Evolutionary conservation across 2,797 vertebrate species (phyloP), one percentile per base, ranked within the genome.

Genomic region (Delichon dasypus): DNA sequence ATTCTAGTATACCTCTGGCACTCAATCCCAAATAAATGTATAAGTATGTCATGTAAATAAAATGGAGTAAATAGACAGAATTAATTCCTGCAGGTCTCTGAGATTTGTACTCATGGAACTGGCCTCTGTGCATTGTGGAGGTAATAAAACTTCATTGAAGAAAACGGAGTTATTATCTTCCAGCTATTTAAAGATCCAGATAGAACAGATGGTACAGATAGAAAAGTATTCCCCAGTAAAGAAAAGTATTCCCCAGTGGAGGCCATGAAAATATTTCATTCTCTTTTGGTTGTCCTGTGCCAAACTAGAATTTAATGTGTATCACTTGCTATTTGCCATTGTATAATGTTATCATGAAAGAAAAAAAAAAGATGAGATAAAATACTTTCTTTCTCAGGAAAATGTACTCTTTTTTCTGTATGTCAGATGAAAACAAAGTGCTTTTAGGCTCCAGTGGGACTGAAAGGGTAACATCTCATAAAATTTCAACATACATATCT

Each of bases 101-200:
- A 87, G 51, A 36, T 13, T 42, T 90, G 9, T 40, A 29, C 48
- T 11, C 44, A 71, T 44, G 12, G 21, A 94, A 84, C 13, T 40
- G 14, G 14, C 10, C 73, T 79, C 44, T 73, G 12, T 22, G 20
- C 62, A 86, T 40, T 44, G 9, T 58, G 55, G 53, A 71, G 47
- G 51, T 85, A 83, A 83, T 91, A 86, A 91, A 94, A 78, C 62
- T 78, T 92, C 44, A 34, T 23, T 60, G 77, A 88, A 79, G 45
- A 78, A 93, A 92, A 51, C 34, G 10, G 54, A 84, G n/a, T 34
- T 77, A 58, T 93, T 90, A 13, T 73, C 8, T 88, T 55, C 48
- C 29, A 78, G 67, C 14, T 77, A 13, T 83, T 94, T 76, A 48
- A 88, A 73, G 23, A 36, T 88, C 61, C 66, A 80, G n/a, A n/a